Percentiles rank a stretch among this genome's conserved stretches.
phyloP scores from a whole-genome alignment of 2,888 invertebrate genomes.

The Harpalus rubripes region DNA sequence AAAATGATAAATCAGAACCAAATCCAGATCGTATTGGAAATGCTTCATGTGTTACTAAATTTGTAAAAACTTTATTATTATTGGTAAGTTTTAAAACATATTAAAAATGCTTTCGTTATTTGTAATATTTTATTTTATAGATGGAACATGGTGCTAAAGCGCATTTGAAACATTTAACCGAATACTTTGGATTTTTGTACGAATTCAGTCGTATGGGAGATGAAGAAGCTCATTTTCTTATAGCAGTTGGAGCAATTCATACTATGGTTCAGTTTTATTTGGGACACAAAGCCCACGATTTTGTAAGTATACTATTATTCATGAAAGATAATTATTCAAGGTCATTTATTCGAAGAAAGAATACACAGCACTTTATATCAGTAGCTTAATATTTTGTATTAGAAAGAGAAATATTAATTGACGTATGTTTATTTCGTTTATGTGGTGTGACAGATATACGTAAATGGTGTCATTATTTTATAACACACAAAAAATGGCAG shows the following conservation, averaged over 20 bases:
- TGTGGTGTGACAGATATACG: no score
- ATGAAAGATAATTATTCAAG: no score
- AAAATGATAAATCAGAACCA: slow-evolving; percentile 62
- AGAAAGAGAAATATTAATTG: no score
- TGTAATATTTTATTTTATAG: slow-evolving; percentile 69
- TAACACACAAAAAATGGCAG: no score
- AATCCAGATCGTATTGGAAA: slow-evolving; percentile 82
- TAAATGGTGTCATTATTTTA: no score
- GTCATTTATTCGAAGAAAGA: no score
- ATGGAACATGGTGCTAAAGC: slow-evolving; percentile 94
- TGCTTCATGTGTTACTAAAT: slow-evolving; percentile 94
- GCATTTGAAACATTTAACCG: slow-evolving; percentile 92
- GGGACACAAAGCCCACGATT: slow-evolving; percentile 88
- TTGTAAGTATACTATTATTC: no score
- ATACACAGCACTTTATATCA: no score
- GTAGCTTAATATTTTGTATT: no score
- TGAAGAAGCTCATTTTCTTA: slow-evolving; percentile 92
- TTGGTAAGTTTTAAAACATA: slow-evolving; percentile 79
- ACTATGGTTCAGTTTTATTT: slow-evolving; percentile 96
- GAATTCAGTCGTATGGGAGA: slow-evolving; percentile 98
- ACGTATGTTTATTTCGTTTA: no score
- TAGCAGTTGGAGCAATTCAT: slow-evolving; percentile 92
- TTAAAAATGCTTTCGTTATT: background rate
- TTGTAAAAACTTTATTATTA: slow-evolving; percentile 92
- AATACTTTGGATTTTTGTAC: slow-evolving; percentile 94